Evolutionary conservation across 2,888 invertebrate genomes (phyloP), one percentile per base, ranked within the genome.

Genomic region (Cenopis cana): DNA sequence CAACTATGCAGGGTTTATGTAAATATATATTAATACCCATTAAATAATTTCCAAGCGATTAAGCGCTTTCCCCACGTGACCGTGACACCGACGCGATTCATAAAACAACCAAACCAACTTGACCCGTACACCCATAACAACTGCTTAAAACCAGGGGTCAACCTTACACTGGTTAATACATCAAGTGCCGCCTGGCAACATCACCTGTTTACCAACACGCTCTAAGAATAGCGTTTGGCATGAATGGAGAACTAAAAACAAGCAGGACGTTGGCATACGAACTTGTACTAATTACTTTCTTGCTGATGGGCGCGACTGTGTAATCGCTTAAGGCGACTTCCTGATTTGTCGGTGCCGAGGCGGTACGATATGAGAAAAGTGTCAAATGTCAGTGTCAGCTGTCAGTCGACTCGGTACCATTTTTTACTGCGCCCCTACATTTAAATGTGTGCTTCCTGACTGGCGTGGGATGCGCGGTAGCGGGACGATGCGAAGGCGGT

Each of bases 161-260:
- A 46, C 12, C 41, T n/a, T 46, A n/a, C 14, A n/a, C 46, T 46
- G 14, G 41, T 14, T 5, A 41, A 3, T 14, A 14, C 12, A n/a
- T 46, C 46, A 46, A 46, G 6, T n/a, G n/a, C 46, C 8, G n/a
- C 59, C 56, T 41, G 12, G 41, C 9, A 46, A 38, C 59, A 24
- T 59, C 59, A 20, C 20, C 20, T 62, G 61, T 62, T 62, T 62
- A 62, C 50, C 61, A 62, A 62, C 61, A 62, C 50, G 49, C 50
- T 12, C 29, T 62, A 62, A 17, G 8, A 12, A 62, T 62, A 62
- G 49, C 12, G 33, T 50, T 54, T 62, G 61, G 61, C 61, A 49
- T 46, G 61, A 61, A 61, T 17, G 17, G 33, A 33, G 8, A 8
- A 24, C 46, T 61, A 61, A 17, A 50, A 62, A 20, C 24, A 41